Evolutionary conservation across 2,888 invertebrate genomes (phyloP), one percentile per base, ranked within the genome.

Genomic region (Pterobdella sp.): DNA sequence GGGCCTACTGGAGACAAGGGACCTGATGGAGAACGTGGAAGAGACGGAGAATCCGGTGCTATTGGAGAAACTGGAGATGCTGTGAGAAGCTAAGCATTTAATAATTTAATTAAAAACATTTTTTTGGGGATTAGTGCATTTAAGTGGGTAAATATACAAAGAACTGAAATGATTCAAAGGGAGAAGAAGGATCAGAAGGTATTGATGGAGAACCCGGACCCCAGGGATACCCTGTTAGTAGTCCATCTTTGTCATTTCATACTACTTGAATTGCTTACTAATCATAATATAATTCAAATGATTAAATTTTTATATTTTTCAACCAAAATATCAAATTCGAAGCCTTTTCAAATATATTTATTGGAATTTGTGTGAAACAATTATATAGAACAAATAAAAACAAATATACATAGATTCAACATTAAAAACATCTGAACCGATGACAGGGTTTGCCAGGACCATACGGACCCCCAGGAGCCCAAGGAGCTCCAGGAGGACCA

Each of bases 1-100:
- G 72, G 72, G 42, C 37, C 32, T 1, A 22, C 37, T 1, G 71
- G 70, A 64, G 67, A 52, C 22, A 29, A 34, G 26, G 73, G 73
- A 71, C 7, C 49, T n/a, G 66, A 66, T 32, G 75, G 75, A 34
- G 67, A 35, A 26, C 37, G 32, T 3, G 75, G 75, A 31, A 73
- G 68, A 4, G 63, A 75, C 32, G 74, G 74, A 10, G 42, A 66
- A 32, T 34, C 64, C 29, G 74, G 60, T n/a, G 60, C n/a, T 26
- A 56, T 56, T 22, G 60, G 60, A 7, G 60, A 56, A 56, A 56
- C 60, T n/a, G 60, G 60, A 56, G 60, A 56, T n/a, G n/a, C 60
- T 56, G 60, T 56, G n/a, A 56, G 60, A 26, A 26, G n/a, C 7
- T 7, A 42, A 22, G 49, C 7, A 22, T 14, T 14, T 42, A 42